Evolutionary conservation across 2,797 vertebrate species (phyloP).

Genomic region (Botia kubotai): DNA sequence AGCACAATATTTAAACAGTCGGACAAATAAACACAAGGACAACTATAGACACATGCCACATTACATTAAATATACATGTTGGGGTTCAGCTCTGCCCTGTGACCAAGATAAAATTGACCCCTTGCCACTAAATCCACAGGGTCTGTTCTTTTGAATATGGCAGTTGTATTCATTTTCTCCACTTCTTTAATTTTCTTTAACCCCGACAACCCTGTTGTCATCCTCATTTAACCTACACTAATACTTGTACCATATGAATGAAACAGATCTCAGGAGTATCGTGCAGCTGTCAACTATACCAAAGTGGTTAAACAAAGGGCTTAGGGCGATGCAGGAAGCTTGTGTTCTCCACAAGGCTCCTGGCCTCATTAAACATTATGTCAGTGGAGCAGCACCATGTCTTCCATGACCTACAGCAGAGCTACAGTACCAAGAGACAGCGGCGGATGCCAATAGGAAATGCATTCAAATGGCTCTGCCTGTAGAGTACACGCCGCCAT

Average conservation of each 20-base stretch:
- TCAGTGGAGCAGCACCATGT: constrained; percentile 60
- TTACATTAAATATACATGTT: neutral
- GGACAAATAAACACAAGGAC: too few species aligned
- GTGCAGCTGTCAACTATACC: constrained; percentile 44
- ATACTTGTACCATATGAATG: neutral
- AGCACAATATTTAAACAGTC: too few species aligned
- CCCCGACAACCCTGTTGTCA: neutral
- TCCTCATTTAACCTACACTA: constrained; percentile 18
- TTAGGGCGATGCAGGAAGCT: constrained; percentile 58
- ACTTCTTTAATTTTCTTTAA: neutral
- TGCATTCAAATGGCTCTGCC: constrained; percentile 48
- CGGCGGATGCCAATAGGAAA: constrained; percentile 28
- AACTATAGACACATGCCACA: too few species aligned
- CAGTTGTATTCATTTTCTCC: neutral
- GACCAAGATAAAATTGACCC: neutral
- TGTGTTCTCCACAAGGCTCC: constrained; percentile 62
- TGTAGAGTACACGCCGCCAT: neutral
- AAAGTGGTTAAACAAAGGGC: constrained; percentile 8
- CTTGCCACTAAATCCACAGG: neutral
- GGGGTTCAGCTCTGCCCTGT: neutral
- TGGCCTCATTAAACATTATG: constrained; percentile 72
- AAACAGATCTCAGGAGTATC: constrained; percentile 35
- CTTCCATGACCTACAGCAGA: constrained; percentile 45
- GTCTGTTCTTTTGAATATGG: neutral
- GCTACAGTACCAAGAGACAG: constrained; percentile 41